Base-by-base conservation (phyloP, 2,888 invertebrate genomes). In the Aporophyla lueneburgensis region DNA sequence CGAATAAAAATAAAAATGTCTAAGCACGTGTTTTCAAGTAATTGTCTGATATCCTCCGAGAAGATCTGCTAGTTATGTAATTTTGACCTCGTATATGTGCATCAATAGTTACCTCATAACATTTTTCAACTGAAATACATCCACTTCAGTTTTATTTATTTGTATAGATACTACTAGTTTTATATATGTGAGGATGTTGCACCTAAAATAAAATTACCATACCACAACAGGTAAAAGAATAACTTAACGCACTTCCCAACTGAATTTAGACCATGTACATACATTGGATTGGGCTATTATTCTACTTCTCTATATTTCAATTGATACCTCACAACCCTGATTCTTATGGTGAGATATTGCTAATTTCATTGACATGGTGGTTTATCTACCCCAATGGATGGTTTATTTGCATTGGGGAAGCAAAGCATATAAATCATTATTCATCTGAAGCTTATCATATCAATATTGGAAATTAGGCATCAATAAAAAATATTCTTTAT, bases 71-170 rank as follows among this genome's bases (percentile, higher is more conserved):
- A 14, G 12, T 49, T 2, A 66, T 14, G 27, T 27, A 5, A 27
- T 27, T 66, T 21, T 51, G 9, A 27, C 9, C 14, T n/a, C n/a
- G 1, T 6, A 16, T 33, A 53, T 21, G 16, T 56, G 33, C 4
- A 33, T 54, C 2, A 62, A 19, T 46, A 59, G 19, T 76, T 89
- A 96, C 96, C 94, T 96, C 96, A 65, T 96, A 93, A 78, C 97
- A 97, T 65, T 96, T 91, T 85, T 97, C 97, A 74, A 96, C 93
- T 16, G 96, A 93, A 33, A 98, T 91, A 84, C 97, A 97, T 0
- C 91, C 91, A n/a, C n/a, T n/a, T n/a, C n/a, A n/a, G n/a, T n/a
- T n/a, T n/a, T n/a, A n/a, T n/a, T n/a, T n/a, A n/a, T n/a, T n/a
- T n/a, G n/a, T n/a, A n/a, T n/a, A n/a, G n/a, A n/a, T n/a, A n/a